Evolutionary conservation across 2,113 vertebrate species (phyloP).

Genomic region (Notothenia coriiceps): DNA sequence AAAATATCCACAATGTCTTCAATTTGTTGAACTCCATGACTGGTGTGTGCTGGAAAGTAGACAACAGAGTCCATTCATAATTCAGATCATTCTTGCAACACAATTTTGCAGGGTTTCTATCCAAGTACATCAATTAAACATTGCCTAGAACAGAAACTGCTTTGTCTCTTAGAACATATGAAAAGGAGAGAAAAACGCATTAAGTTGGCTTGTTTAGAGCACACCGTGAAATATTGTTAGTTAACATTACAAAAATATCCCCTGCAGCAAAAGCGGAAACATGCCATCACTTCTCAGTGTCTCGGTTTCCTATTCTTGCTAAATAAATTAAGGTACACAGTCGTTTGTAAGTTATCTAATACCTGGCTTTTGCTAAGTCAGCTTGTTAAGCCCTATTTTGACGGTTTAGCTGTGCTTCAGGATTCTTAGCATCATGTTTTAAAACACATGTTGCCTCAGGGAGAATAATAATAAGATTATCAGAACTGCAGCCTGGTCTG

Average conservation of each 20-base stretch:
- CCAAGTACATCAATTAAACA: neutral
- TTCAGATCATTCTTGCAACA: neutral
- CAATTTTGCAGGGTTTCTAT: neutral
- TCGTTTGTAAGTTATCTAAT: constrained; percentile 14
- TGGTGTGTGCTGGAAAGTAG: constrained; percentile 49
- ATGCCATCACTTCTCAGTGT: constrained; percentile 12
- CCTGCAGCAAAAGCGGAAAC: neutral
- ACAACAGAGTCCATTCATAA: neutral
- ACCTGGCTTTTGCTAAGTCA: neutral
- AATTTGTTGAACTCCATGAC: constrained; percentile 81
- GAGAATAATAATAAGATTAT: neutral
- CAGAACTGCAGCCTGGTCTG: constrained; percentile 12
- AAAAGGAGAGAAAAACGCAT: neutral
- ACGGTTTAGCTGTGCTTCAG: neutral
- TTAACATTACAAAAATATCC: constrained; percentile 30
- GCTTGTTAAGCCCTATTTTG: neutral
- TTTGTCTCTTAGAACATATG: neutral
- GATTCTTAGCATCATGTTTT: neutral
- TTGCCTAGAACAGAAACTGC: neutral
- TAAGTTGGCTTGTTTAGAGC: neutral
- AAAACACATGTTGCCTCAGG: neutral
- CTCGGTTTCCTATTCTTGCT: constrained; percentile 32
- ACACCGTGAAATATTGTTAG: neutral
- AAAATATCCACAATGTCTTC: constrained; percentile 79
- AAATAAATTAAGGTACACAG: constrained; percentile 21